A percentile compares a stretch with the other conserved stretches of the same genome.
phyloP scores from a whole-genome alignment of 2,797 vertebrate species.

The Bucorvus abyssinicus region DNA sequence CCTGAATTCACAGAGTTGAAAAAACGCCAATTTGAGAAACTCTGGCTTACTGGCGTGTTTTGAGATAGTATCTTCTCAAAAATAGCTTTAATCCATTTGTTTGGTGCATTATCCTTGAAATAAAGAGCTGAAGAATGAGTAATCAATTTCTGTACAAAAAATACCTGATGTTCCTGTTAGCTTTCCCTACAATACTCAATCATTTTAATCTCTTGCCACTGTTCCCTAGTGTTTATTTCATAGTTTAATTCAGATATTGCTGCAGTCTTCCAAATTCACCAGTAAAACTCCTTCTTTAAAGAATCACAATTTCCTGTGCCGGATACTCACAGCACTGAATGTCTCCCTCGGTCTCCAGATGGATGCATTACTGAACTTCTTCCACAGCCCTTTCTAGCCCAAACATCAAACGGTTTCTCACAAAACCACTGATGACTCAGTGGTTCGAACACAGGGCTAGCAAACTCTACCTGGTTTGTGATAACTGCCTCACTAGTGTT shows the following conservation, averaged over 20 bases:
- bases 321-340: not conserved
- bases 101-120: not conserved
- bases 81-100: not conserved
- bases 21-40: not conserved
- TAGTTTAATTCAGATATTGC: not conserved
- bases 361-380: not conserved
- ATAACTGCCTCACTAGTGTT: not conserved
- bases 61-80: not conserved
- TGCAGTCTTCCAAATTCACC: not conserved
- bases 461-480: not conserved
- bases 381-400: not conserved
- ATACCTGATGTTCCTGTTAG: not conserved
- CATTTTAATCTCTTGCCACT: not conserved
- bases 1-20: not conserved
- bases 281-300: not conserved
- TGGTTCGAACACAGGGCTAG: not conserved
- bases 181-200: not conserved
- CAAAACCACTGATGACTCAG: not conserved
- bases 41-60: not conserved
- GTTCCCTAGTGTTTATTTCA: slow-evolving; percentile 22
- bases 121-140: not conserved
- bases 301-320: not conserved
- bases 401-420: not conserved
- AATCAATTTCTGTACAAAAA: not conserved
- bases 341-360: not conserved